These are phyloP conservation scores for Struthidea cinerea DNA, from an alignment of 2,113 vertebrate species.

Conservation along the genomic window DNA sequence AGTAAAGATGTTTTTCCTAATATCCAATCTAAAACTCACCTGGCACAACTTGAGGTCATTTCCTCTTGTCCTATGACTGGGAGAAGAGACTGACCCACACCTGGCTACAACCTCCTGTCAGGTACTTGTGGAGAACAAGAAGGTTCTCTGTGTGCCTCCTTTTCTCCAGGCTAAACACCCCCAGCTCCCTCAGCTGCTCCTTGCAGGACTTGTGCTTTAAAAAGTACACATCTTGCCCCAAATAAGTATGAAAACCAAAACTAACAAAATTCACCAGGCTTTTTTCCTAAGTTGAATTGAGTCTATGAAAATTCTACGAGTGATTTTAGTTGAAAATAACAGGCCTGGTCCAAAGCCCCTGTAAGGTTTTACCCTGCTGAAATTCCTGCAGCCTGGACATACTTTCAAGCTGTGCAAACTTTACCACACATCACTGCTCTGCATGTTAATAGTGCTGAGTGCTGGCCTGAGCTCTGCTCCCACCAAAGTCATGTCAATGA, in stretches of 20 bases:
- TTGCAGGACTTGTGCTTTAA: background rate
- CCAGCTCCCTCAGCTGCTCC: background rate
- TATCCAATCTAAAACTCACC: background rate
- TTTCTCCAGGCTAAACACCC: background rate
- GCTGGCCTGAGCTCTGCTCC: background rate
- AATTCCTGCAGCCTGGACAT: background rate
- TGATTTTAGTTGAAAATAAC: background rate
- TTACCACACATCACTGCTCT: background rate
- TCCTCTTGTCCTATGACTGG: background rate
- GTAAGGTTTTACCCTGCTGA: background rate
- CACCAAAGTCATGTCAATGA: background rate
- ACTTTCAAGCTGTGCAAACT: background rate
- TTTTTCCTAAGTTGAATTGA: background rate
- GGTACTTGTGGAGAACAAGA: background rate
- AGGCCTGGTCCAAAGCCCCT: background rate
- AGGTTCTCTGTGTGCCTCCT: background rate
- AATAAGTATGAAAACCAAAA: background rate
- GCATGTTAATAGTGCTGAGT: rapidly evolving
- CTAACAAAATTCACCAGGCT: background rate
- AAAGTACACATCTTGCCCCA: background rate
- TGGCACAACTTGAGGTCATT: background rate
- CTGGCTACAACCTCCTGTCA: background rate
- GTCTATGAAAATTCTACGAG: background rate
- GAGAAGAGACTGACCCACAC: background rate
- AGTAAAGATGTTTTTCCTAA: background rate